These are phyloP conservation scores for Zapus hudsonius DNA, from an alignment of 2,113 vertebrate species.

Conservation along the genomic window DNA sequence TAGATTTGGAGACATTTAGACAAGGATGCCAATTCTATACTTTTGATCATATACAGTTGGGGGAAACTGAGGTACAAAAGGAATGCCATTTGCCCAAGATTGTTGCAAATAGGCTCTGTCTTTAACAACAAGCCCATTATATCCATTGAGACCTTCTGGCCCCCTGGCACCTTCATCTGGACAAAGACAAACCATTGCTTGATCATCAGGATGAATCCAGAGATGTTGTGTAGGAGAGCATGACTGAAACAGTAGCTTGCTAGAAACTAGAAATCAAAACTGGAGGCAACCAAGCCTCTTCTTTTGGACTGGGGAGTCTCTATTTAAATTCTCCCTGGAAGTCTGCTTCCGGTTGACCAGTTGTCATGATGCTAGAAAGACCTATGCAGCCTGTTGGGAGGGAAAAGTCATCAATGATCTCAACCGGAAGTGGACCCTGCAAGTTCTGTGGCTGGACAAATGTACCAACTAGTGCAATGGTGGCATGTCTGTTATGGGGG, in stretches of 20 bases:
- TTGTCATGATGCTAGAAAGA: too few species aligned
- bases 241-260: neutral
- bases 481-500: too few species aligned
- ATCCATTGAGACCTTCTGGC: too few species aligned
- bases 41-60: neutral
- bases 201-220: fast-evolving
- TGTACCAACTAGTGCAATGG: too few species aligned
- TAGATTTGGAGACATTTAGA: neutral
- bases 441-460: too few species aligned
- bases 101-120: neutral
- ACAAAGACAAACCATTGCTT: neutral
- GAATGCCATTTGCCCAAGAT: neutral
- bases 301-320: neutral
- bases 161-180: neutral
- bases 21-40: neutral
- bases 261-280: neutral
- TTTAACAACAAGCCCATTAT: neutral
- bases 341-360: too few species aligned
- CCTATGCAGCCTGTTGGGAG: too few species aligned
- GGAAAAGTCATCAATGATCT: too few species aligned
- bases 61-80: neutral
- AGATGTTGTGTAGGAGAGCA: neutral
- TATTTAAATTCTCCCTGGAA: neutral
- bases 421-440: too few species aligned
- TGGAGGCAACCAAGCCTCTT: neutral